Percentiles rank a stretch among this genome's conserved stretches.
These are phyloP conservation scores for Gallinago stenura DNA, from an alignment of 2,797 vertebrate species.

Conservation along the genomic window DNA sequence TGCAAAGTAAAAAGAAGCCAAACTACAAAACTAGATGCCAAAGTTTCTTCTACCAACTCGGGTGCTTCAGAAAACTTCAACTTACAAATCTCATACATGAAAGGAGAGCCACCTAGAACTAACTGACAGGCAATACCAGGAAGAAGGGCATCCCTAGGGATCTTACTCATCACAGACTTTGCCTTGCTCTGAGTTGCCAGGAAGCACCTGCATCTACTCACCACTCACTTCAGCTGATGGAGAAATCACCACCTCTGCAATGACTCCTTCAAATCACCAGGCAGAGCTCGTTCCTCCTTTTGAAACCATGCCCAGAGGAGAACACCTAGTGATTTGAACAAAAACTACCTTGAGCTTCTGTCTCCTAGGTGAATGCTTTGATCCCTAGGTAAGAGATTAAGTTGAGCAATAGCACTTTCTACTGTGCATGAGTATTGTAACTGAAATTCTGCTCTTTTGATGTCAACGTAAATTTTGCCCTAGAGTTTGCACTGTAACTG, in stretches of 20 bases:
- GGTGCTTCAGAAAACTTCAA: background rate
- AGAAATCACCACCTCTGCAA: background rate
- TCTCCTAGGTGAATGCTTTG: background rate
- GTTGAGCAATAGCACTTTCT: background rate
- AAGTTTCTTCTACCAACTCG: background rate
- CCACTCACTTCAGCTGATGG: background rate
- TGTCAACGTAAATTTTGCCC: background rate
- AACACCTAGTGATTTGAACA: background rate
- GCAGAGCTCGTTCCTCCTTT: background rate
- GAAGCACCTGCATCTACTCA: background rate
- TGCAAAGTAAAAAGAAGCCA: background rate
- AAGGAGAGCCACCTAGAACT: background rate
- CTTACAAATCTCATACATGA: background rate
- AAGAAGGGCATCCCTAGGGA: background rate
- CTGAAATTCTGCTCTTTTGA: background rate
- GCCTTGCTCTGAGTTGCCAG: background rate
- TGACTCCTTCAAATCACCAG: background rate
- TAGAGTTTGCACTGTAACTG: background rate
- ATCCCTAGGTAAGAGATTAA: background rate
- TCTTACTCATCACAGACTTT: background rate
- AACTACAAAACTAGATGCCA: background rate
- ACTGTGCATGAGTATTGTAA: background rate
- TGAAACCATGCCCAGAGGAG: background rate
- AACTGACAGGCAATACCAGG: background rate
- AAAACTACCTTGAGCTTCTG: background rate